phyloP scores from a whole-genome alignment of 2,888 invertebrate species.

The Apoderus coryli region DNA sequence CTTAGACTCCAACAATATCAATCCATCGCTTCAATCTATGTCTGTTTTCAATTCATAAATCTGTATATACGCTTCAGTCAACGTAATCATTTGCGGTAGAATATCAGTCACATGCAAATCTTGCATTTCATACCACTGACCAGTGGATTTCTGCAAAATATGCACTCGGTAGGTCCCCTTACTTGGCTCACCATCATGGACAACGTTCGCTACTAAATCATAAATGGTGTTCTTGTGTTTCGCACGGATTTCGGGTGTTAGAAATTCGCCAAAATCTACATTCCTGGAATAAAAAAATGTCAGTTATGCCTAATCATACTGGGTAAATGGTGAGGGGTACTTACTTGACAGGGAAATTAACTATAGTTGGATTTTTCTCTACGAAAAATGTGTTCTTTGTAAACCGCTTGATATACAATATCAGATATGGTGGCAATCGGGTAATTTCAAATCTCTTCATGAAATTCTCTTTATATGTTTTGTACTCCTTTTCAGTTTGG shows the following conservation, averaged over 20 bases:
- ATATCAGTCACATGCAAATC: slow-evolving; percentile 98
- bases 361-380: slow-evolving; percentile 99
- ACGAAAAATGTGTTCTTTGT: slow-evolving; percentile 98
- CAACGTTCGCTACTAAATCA: slow-evolving; percentile 95
- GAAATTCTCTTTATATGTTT: slow-evolving; percentile 98
- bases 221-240: slow-evolving; percentile 76
- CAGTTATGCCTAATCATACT: no score
- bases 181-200: slow-evolving; percentile 93
- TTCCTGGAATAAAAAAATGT: slow-evolving; percentile 57
- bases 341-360: slow-evolving; percentile 98
- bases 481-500: slow-evolving; percentile 90
- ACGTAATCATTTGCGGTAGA: slow-evolving; percentile 97
- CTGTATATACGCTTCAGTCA: slow-evolving; percentile 98
- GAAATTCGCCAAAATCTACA: slow-evolving; percentile 91
- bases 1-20: no score
- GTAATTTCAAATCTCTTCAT: slow-evolving; percentile 94
- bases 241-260: slow-evolving; percentile 71
- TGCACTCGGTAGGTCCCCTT: slow-evolving; percentile 93
- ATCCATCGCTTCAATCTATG: no score
- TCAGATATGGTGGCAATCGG: slow-evolving; percentile 82
- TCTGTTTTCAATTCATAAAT: slow-evolving; percentile 48
- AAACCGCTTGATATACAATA: slow-evolving; percentile 93
- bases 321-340: no score
- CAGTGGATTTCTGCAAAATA: slow-evolving; percentile 75
- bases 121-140: slow-evolving; percentile 75